Conservation (phyloP, 2,113 vertebrate genomes). For the Psophia crepitans region DNA sequence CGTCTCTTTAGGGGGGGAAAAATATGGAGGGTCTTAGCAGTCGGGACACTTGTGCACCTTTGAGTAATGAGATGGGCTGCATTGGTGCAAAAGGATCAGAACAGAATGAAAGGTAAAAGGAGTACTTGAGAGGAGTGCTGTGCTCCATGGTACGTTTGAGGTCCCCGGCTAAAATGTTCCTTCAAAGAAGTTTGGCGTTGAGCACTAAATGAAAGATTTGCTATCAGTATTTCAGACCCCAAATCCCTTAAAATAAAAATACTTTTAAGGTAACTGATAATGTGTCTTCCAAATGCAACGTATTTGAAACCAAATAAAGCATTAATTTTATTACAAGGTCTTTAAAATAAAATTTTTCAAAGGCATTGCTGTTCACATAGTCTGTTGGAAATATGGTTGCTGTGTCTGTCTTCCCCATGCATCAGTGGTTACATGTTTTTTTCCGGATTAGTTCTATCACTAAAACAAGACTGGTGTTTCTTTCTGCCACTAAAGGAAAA, state of each 20-base stretch:
- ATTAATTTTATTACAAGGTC: neutral
- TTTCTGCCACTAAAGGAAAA: neutral
- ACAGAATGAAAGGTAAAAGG: neutral
- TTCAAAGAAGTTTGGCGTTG: neutral
- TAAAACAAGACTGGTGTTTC: neutral
- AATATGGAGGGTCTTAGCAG: accelerated
- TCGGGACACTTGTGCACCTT: neutral
- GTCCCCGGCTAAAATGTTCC: neutral
- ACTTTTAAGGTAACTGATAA: neutral
- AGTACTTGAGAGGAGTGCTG: neutral
- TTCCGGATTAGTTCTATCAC: neutral
- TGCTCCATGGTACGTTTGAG: accelerated
- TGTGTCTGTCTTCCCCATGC: neutral
- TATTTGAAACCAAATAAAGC: neutral
- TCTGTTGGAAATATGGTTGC: accelerated
- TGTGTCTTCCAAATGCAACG: neutral
- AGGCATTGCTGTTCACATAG: neutral
- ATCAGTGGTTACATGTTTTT: neutral
- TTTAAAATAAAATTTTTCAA: neutral
- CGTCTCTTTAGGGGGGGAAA: accelerated
- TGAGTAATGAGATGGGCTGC: neutral
- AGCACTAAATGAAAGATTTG: neutral
- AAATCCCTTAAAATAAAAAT: neutral
- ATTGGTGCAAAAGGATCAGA: neutral
- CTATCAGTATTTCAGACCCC: neutral